Conservation (phyloP, 2,113 vertebrate species). For the Seriola dumerili region DNA sequence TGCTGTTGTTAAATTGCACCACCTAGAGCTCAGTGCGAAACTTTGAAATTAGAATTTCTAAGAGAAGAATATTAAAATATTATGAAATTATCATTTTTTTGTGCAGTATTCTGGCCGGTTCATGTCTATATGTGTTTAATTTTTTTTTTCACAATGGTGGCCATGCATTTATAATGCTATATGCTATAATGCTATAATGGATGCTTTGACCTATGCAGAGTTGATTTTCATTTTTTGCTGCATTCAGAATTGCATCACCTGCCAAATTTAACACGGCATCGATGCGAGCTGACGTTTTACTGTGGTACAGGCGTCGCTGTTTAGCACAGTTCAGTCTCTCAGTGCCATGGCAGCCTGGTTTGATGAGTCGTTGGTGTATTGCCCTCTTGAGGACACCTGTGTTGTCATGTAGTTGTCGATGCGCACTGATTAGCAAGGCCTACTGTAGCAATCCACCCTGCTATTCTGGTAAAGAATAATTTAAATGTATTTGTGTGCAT, state of each 20-base stretch:
- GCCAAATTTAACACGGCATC: not conserved
- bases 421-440: conserved; percentile 3
- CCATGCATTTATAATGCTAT: no score
- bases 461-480: conserved; percentile 2
- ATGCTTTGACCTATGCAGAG: not conserved
- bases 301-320: not conserved
- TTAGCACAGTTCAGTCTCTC: not conserved
- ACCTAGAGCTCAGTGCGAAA: no score
- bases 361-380: conserved; percentile 20
- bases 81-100: no score
- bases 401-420: not conserved
- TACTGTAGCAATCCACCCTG: not conserved
- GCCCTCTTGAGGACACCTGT: conserved; percentile 12
- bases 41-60: no score
- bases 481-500: conserved; percentile 5
- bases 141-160: no score
- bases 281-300: conserved; percentile 1
- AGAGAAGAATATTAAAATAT: no score
- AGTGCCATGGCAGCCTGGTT: conserved; percentile 14
- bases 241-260: not conserved
- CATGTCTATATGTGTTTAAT: no score
- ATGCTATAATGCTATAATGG: no score
- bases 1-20: no score
- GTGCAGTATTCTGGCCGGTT: no score
- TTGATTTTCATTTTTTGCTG: no score